phyloP scores from a whole-genome alignment of 2,797 vertebrate genomes.

The Spatula versicolor region DNA sequence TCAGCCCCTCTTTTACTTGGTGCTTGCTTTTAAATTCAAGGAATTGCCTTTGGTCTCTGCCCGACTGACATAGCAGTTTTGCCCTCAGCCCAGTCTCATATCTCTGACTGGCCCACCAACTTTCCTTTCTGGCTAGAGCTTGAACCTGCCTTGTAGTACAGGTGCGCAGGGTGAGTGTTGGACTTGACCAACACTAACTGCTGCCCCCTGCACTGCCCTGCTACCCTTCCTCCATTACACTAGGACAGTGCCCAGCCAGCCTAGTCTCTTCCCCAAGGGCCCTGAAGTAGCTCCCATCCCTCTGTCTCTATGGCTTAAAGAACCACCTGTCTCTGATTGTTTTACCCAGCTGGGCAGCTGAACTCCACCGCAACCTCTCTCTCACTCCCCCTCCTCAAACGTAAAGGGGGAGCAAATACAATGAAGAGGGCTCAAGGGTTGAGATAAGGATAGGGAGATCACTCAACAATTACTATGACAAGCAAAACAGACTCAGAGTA shows the following conservation, averaged over 20 bases:
- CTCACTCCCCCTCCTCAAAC: no score
- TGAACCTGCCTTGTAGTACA: background rate
- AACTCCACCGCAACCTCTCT: no score
- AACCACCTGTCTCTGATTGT: background rate
- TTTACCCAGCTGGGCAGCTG: no score
- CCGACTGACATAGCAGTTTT: background rate
- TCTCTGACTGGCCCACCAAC: background rate
- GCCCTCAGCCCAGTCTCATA: background rate
- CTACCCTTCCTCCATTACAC: background rate
- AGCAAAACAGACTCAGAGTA: no score
- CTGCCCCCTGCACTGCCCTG: background rate
- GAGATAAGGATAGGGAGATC: no score
- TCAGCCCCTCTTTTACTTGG: background rate
- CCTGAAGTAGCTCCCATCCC: background rate
- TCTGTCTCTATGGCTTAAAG: background rate
- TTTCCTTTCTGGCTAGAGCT: background rate
- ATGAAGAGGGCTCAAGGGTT: no score
- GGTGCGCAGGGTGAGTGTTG: background rate
- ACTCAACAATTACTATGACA: no score
- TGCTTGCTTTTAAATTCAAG: background rate
- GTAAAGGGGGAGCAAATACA: no score
- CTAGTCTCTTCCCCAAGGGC: rapidly evolving
- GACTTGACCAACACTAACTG: rapidly evolving
- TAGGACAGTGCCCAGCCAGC: rapidly evolving
- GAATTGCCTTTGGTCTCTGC: background rate